Percentiles rank a stretch among this genome's conserved stretches.
Evolutionary conservation across 1,140 invertebrate species (phyloP).

Genomic region (Babylonia areolata): DNA sequence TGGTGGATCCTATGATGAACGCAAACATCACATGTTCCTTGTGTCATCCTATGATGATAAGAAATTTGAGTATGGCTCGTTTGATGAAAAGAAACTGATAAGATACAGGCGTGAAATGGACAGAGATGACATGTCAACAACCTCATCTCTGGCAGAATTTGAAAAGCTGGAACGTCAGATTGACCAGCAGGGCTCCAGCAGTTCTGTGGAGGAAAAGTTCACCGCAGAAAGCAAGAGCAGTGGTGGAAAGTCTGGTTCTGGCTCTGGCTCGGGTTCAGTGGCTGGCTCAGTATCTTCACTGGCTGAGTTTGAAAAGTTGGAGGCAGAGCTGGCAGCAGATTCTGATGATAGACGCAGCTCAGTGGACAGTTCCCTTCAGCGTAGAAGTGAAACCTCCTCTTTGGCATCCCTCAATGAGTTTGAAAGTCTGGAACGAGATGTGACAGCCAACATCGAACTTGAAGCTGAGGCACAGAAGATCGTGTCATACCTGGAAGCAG

Average conservation of each 20-base stretch:
- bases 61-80: slow-evolving; percentile 39
- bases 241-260: slow-evolving; percentile 48
- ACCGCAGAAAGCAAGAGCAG: slow-evolving; percentile 63
- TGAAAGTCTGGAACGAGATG: slow-evolving; percentile 72
- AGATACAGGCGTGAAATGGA: slow-evolving; percentile 80
- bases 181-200: slow-evolving; percentile 79
- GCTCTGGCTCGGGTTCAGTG: slow-evolving; percentile 41
- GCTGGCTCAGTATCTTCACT: slow-evolving; percentile 79
- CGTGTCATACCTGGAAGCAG: slow-evolving; percentile 85
- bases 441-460: slow-evolving; percentile 65
- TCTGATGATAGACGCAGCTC: slow-evolving; percentile 63
- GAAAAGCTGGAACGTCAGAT: slow-evolving; percentile 92
- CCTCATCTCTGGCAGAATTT: slow-evolving; percentile 95
- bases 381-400: slow-evolving; percentile 75
- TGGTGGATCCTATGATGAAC: slow-evolving; percentile 58
- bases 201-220: slow-evolving; percentile 71
- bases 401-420: slow-evolving; percentile 72
- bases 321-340: slow-evolving; percentile 57
- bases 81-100: slow-evolving; percentile 41
- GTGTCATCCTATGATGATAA: slow-evolving; percentile 32
- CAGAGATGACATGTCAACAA: slow-evolving; percentile 92
- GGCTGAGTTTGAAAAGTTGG: slow-evolving; percentile 71
- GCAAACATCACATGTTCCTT: slow-evolving; percentile 49
- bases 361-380: slow-evolving; percentile 59
- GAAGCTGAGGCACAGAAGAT: slow-evolving; percentile 74